Evolutionary conservation across 2,113 vertebrate species (phyloP).

Genomic region (Chauna torquata): DNA sequence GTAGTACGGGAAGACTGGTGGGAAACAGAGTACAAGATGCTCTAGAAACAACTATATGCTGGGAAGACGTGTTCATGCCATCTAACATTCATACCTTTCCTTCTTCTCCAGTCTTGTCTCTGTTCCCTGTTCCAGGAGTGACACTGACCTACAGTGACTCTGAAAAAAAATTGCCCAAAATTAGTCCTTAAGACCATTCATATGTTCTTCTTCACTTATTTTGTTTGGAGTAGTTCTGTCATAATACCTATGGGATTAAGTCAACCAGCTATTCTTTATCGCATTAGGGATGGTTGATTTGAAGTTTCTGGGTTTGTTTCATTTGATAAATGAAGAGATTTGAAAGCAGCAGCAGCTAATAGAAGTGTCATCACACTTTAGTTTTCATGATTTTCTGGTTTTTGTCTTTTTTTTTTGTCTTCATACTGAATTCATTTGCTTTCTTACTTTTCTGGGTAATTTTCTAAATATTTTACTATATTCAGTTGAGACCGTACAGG

Average conservation of each 20-base stretch:
- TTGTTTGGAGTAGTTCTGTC: neutral
- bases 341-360: neutral
- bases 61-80: rapidly evolving
- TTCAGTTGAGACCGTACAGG: neutral
- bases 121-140: rapidly evolving
- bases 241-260: neutral
- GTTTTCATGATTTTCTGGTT: neutral
- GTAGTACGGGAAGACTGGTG: neutral
- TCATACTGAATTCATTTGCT: neutral
- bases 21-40: neutral
- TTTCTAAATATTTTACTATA: neutral
- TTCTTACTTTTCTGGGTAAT: neutral
- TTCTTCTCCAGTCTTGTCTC: neutral
- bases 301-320: neutral
- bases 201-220: neutral
- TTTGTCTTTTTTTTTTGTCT: neutral
- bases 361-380: neutral
- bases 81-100: neutral
- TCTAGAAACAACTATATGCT: neutral
- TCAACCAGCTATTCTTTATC: neutral
- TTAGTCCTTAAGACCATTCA: neutral
- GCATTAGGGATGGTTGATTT: neutral
- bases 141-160: neutral
- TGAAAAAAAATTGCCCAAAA: neutral
- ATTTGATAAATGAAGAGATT: neutral